These are phyloP conservation scores for Chrysina gloriosa DNA, from an alignment of 2,888 invertebrate genomes.

Conservation along the genomic window DNA sequence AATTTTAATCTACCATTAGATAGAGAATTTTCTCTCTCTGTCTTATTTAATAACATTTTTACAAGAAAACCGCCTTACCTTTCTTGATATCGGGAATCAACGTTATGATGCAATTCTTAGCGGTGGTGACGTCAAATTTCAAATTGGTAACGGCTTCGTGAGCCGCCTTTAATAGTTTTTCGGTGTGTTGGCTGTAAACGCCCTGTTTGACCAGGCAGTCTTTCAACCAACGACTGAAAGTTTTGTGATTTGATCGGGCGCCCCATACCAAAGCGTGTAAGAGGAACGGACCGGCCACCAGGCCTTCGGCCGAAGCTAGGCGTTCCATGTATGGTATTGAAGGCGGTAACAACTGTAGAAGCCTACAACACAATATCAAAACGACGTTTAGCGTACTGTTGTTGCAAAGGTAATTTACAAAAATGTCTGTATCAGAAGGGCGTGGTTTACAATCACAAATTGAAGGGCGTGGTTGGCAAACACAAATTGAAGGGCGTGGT, in stretches of 20 bases:
- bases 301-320: constrained; percentile 74
- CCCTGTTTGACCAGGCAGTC: constrained; percentile 92
- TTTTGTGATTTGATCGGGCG: constrained; percentile 85
- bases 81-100: constrained; percentile 67
- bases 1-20: too few relatives aligned
- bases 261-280: constrained; percentile 92
- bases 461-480: too few relatives aligned
- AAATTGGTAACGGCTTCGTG: constrained; percentile 76
- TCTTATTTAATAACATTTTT: too few relatives aligned
- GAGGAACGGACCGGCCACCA: constrained; percentile 76
- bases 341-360: constrained; percentile 88
- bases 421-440: too few relatives aligned
- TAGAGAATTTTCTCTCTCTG: too few relatives aligned
- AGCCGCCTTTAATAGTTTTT: constrained; percentile 78
- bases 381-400: too few relatives aligned
- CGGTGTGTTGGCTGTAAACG: constrained; percentile 84
- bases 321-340: constrained; percentile 89
- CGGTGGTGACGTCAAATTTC: constrained; percentile 72
- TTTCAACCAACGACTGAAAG: constrained; percentile 89
- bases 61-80: constrained; percentile 53
- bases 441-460: too few relatives aligned
- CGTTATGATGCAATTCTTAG: constrained; percentile 70
- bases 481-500: too few relatives aligned
- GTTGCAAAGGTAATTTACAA: too few relatives aligned
- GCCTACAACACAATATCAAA: constrained; percentile 64